Evolutionary conservation across 2,113 vertebrate genomes (phyloP), one percentile per base, ranked within the genome.

Genomic region (Megaceryle torquata): DNA sequence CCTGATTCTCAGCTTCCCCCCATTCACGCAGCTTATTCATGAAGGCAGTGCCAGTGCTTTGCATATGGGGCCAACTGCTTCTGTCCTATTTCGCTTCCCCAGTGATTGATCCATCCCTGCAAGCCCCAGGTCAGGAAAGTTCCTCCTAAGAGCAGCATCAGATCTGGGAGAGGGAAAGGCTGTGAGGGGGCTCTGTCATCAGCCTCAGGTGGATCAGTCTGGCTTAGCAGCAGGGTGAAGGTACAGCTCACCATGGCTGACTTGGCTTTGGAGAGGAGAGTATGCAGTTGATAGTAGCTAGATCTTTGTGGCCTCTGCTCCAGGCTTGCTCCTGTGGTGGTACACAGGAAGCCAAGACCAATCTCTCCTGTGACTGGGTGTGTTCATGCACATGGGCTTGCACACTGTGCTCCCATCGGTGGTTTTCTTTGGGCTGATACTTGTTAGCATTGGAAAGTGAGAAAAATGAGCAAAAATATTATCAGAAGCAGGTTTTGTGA

Each of bases 401-500:
- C 92, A 92, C 69, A 13, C 85, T 94, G 64, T 68, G 43, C 91
- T 96, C 80, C 70, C 83, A 82, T 91, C 31, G 0, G 81, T 79
- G 74, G 86, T 97, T 96, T 97, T 95, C 86, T 96, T 96, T 96
- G 96, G 95, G 89, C 91, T 91, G 74, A 21, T 75, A 68, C 61
- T 94, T 95, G 92, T 97, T 97, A 93, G 88, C 67, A 31, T 96
- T 96, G 96, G 96, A 92, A 96, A 94, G 91, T 91, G 86, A 91
- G 86, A 97, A 91, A 92, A 96, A 89, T 93, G 93, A 93, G 71
- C 5, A 2, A 94, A 97, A 97, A 94, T 96, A 97, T 95, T 96
- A 96, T 96, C 96, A 93, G 95, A 96, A 96, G 96, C 91, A 95
- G 96, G 92, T 96, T 97, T 97, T 97, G 96, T 97, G 96, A 97